A percentile compares a stretch with the other conserved stretches of the same genome.
Evolutionary conservation across 2,113 vertebrate species (phyloP).

Genomic region (Asarcornis scutulata): DNA sequence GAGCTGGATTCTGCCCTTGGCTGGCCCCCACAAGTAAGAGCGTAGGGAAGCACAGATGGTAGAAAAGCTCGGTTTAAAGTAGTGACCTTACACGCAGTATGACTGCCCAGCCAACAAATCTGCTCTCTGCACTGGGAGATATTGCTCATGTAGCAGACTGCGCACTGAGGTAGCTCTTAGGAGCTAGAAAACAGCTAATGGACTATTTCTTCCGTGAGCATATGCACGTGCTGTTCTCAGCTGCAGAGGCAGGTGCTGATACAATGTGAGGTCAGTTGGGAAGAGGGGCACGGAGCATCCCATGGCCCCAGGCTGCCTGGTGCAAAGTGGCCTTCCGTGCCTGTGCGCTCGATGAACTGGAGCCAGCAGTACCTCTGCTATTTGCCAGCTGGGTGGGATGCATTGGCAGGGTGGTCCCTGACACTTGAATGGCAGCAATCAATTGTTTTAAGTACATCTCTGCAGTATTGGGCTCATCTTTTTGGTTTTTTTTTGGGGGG

Average conservation of each 20-base stretch:
- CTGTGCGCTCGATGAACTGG: not conserved
- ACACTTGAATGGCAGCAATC: not conserved
- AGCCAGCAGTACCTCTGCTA: not conserved
- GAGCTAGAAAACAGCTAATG: not conserved
- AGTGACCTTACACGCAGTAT: not conserved
- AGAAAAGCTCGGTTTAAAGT: not conserved
- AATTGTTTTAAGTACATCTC: not conserved
- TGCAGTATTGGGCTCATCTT: not conserved
- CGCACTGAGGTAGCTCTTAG: not conserved
- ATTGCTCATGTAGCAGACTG: not conserved
- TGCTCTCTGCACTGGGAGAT: not conserved
- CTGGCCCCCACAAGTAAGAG: not conserved
- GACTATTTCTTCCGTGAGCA: not conserved
- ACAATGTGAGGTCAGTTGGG: not conserved
- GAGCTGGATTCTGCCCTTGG: slow-evolving; percentile 18
- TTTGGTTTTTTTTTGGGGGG: not conserved
- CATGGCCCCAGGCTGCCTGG: not conserved
- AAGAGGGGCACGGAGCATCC: not conserved
- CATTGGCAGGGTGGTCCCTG: not conserved
- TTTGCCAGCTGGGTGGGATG: not conserved
- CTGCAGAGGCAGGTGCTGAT: not conserved
- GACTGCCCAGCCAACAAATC: not conserved
- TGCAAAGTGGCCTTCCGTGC: not conserved
- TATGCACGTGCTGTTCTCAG: not conserved
- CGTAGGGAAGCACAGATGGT: slow-evolving; percentile 32